A percentile compares a stretch with the other conserved stretches of the same genome.
Evolutionary conservation across 2,113 vertebrate genomes (phyloP).

Genomic region (Crotalus tigris): DNA sequence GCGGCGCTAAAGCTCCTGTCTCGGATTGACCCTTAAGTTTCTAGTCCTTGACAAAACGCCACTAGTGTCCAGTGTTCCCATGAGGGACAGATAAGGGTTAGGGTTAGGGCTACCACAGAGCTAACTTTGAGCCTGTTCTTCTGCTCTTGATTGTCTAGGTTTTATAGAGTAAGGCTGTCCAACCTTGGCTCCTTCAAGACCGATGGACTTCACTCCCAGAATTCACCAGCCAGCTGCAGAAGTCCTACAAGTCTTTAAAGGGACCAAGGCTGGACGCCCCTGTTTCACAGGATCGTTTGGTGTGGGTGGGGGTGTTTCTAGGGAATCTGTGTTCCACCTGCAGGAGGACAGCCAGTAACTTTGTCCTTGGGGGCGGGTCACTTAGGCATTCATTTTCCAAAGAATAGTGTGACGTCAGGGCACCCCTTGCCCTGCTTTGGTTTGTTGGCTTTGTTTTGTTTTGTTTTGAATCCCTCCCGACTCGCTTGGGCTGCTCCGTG

Average conservation of each 20-base stretch:
- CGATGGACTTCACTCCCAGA: background rate
- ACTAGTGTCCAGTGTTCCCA: background rate
- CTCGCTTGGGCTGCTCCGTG: background rate
- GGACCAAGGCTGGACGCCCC: too few species aligned
- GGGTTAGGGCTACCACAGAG: background rate
- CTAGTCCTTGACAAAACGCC: background rate
- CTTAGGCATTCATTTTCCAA: background rate
- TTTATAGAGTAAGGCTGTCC: background rate
- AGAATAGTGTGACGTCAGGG: accelerated
- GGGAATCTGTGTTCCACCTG: background rate
- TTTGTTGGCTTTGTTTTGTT: too few species aligned
- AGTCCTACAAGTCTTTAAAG: background rate
- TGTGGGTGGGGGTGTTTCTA: too few species aligned
- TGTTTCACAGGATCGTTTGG: background rate
- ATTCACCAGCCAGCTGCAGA: background rate
- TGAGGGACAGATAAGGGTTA: too few species aligned
- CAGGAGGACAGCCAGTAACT: accelerated
- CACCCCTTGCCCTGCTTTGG: background rate
- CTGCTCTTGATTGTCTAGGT: background rate
- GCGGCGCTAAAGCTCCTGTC: too few species aligned
- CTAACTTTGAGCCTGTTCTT: background rate
- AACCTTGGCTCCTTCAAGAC: background rate
- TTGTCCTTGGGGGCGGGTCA: background rate
- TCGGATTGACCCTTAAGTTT: background rate
- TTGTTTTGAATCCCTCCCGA: background rate